Conservation (phyloP, 2,113 vertebrate genomes). For the Saimiri boliviensis region DNA sequence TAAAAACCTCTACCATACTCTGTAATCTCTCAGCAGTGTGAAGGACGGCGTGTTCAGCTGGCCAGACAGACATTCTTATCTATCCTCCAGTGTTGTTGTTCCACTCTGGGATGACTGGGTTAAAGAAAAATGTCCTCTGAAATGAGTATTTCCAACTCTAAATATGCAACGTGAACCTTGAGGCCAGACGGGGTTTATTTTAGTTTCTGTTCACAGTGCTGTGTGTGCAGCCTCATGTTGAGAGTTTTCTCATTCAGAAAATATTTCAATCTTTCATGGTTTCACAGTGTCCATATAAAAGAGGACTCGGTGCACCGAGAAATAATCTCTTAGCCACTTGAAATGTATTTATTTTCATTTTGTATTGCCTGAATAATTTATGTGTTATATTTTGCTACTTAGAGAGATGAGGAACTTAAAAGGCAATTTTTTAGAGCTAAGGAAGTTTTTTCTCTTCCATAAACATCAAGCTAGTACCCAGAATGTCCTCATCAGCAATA, state of each 20-base stretch:
- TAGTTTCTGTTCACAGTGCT: slow-evolving; percentile 62
- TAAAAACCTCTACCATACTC: slow-evolving; percentile 57
- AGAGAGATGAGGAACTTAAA: slow-evolving; percentile 19
- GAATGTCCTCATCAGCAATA: slow-evolving; percentile 31
- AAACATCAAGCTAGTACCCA: slow-evolving; percentile 20
- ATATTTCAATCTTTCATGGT: slow-evolving; percentile 61
- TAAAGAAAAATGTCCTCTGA: slow-evolving; percentile 77
- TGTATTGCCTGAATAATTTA: slow-evolving; percentile 63
- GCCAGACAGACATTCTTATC: slow-evolving; percentile 52
- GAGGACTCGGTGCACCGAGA: neutral
- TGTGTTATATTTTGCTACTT: slow-evolving; percentile 50
- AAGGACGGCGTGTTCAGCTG: slow-evolving; percentile 52
- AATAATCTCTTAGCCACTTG: slow-evolving; percentile 48
- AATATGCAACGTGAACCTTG: slow-evolving; percentile 66
- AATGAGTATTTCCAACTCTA: slow-evolving; percentile 73
- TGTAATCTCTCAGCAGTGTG: slow-evolving; percentile 57
- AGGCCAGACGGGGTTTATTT: slow-evolving; percentile 78
- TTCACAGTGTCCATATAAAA: slow-evolving; percentile 8
- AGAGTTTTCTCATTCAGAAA: slow-evolving; percentile 78
- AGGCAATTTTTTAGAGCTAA: slow-evolving; percentile 50
- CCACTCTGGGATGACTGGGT: slow-evolving; percentile 63
- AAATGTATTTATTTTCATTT: slow-evolving; percentile 68
- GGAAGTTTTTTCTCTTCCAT: neutral
- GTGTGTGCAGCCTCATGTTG: slow-evolving; percentile 60
- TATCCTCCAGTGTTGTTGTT: slow-evolving; percentile 64